Percentiles rank a stretch among this genome's conserved stretches.
phyloP scores from a whole-genome alignment of 2,797 vertebrate genomes.

The Leptodactylus fallax region DNA sequence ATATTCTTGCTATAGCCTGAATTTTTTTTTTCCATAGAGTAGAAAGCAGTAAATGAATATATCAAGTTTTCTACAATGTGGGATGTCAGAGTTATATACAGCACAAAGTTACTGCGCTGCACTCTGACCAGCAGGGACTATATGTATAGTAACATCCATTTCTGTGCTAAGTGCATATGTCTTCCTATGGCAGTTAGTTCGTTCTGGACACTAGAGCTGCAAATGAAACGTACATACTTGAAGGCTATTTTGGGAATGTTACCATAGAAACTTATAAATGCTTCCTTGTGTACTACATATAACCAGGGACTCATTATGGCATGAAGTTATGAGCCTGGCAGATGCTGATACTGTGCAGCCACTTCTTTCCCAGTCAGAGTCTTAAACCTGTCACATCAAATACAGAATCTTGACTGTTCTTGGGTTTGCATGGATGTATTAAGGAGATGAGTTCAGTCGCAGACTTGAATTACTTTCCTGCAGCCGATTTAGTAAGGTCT shows the following conservation, averaged over 20 bases:
- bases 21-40: not conserved
- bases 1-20: too few species aligned
- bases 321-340: slow-evolving; percentile 45
- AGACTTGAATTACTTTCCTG: slow-evolving; percentile 5
- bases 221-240: slow-evolving; percentile 34
- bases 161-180: slow-evolving; percentile 54
- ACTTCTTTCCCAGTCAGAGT: slow-evolving; percentile 35
- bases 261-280: slow-evolving; percentile 49
- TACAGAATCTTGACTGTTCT: slow-evolving; percentile 25
- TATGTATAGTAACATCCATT: slow-evolving; percentile 38
- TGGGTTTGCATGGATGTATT: slow-evolving; percentile 35
- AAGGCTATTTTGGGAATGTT: slow-evolving; percentile 44
- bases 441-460: slow-evolving; percentile 10
- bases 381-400: slow-evolving; percentile 45
- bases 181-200: slow-evolving; percentile 40
- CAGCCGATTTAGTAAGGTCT: slow-evolving; percentile 10
- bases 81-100: not conserved
- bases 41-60: not conserved
- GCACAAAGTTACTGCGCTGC: not conserved
- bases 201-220: slow-evolving; percentile 39
- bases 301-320: slow-evolving; percentile 34
- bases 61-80: not conserved
- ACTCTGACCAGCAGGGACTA: slow-evolving; percentile 1
- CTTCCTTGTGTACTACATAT: slow-evolving; percentile 38
- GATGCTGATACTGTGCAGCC: slow-evolving; percentile 16